Percentiles rank a stretch among this genome's conserved stretches.
These are phyloP conservation scores for Taurulus bubalis DNA, from an alignment of 2,113 vertebrate genomes.

Conservation along the genomic window DNA sequence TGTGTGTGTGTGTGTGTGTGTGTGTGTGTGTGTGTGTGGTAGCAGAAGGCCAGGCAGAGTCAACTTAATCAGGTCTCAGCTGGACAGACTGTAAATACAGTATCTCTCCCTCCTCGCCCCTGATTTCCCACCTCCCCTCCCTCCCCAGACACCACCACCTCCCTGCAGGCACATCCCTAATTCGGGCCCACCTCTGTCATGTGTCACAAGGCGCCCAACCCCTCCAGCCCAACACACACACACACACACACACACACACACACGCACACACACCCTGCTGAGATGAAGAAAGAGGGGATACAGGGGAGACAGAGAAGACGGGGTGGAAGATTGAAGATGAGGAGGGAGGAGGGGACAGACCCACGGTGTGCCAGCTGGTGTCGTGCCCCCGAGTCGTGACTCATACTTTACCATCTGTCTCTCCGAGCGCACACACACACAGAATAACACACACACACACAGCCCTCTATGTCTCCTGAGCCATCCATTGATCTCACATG, in stretches of 20 bases:
- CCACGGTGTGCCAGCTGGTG: constrained; percentile 80
- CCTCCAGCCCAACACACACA: constrained; percentile 51
- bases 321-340: constrained; percentile 62
- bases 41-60: constrained; percentile 45
- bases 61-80: constrained; percentile 76
- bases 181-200: constrained; percentile 72
- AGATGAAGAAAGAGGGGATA: constrained; percentile 75
- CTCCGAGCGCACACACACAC: constrained; percentile 40
- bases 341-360: constrained; percentile 52
- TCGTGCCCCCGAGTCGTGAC: constrained; percentile 80
- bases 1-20: constrained; percentile 44
- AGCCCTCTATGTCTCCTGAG: constrained; percentile 36
- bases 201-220: constrained; percentile 60
- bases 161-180: constrained; percentile 67
- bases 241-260: constrained; percentile 19
- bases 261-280: constrained; percentile 58
- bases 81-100: constrained; percentile 82
- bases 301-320: constrained; percentile 60
- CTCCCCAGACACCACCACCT: neutral
- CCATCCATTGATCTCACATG: constrained; percentile 30
- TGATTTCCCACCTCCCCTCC: constrained; percentile 16
- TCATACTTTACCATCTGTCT: constrained; percentile 85
- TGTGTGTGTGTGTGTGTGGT: constrained; percentile 37
- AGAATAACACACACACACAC: constrained; percentile 1
- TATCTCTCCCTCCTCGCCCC: constrained; percentile 42